phyloP scores from a whole-genome alignment of 2,797 vertebrate genomes.

The Dermochelys coriacea region DNA sequence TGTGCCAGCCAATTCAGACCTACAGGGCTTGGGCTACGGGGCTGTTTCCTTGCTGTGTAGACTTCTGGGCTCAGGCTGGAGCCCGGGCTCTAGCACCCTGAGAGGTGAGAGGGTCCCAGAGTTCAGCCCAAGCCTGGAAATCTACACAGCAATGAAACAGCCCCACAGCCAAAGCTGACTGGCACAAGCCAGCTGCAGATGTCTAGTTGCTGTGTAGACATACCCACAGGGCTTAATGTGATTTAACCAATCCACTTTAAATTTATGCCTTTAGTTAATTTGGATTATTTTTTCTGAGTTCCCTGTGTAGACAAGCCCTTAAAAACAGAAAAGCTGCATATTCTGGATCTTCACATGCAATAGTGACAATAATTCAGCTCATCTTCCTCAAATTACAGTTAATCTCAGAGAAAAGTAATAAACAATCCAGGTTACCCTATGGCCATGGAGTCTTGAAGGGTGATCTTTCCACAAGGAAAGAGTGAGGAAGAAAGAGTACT shows the following conservation, averaged over 20 bases:
- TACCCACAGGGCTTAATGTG: no score
- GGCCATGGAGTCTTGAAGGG: not conserved
- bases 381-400: not conserved
- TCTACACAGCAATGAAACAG: not conserved
- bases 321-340: not conserved
- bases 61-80: not conserved
- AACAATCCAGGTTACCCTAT: not conserved
- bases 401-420: not conserved
- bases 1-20: not conserved
- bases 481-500: not conserved
- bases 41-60: not conserved
- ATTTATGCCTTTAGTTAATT: not conserved
- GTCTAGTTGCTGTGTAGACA: not conserved
- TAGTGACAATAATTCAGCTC: not conserved
- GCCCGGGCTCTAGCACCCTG: no score
- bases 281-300: not conserved
- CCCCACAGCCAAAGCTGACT: not conserved
- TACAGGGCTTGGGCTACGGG: not conserved
- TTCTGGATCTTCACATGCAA: not conserved
- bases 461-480: not conserved
- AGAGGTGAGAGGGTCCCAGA: not conserved
- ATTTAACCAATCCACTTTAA: not conserved
- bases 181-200: not conserved
- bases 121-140: not conserved
- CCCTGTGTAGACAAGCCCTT: not conserved